Evolutionary conservation across 1,140 invertebrate genomes (phyloP).

Genomic region (Ceratoteleas bidentatus): DNA sequence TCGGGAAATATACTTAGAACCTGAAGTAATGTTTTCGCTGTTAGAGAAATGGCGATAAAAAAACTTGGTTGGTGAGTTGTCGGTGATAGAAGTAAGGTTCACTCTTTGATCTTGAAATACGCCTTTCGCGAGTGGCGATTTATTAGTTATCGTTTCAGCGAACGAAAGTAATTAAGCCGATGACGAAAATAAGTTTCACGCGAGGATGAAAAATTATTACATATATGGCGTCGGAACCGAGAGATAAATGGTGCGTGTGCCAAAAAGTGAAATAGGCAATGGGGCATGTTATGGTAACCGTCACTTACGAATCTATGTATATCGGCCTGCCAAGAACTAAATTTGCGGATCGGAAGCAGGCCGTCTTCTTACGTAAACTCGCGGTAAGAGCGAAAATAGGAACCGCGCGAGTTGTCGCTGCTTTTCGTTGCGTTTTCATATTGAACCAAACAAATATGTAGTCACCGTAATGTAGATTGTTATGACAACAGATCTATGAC

Average conservation of each 20-base stretch:
- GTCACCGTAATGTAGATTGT: too few relatives aligned
- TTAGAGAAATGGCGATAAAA: too few relatives aligned
- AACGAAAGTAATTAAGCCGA: constrained; percentile 34
- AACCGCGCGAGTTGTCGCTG: constrained; percentile 31
- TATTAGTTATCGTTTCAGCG: constrained; percentile 45
- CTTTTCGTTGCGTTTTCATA: constrained; percentile 4
- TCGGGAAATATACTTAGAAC: too few relatives aligned
- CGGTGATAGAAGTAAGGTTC: background rate
- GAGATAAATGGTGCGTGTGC: constrained; percentile 45
- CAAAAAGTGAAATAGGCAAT: constrained; percentile 18
- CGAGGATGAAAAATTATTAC: constrained; percentile 38
- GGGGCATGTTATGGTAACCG: constrained; percentile 55
- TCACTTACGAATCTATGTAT: constrained; percentile 48
- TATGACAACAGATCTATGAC: too few relatives aligned
- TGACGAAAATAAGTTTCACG: constrained; percentile 45
- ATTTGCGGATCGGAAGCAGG: constrained; percentile 63
- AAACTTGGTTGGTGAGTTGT: background rate
- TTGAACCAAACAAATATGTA: too few relatives aligned
- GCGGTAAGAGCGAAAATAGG: constrained; percentile 55
- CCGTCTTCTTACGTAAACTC: constrained; percentile 63
- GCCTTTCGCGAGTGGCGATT: constrained; percentile 17
- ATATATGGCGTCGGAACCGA: constrained; percentile 38
- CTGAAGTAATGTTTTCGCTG: too few relatives aligned
- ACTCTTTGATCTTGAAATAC: constrained; percentile 42
- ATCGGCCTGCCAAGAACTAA: constrained; percentile 63